Evolutionary conservation across 2,113 vertebrate genomes (phyloP), one percentile per base, ranked within the genome.

Genomic region (Bungarus multicinctus): DNA sequence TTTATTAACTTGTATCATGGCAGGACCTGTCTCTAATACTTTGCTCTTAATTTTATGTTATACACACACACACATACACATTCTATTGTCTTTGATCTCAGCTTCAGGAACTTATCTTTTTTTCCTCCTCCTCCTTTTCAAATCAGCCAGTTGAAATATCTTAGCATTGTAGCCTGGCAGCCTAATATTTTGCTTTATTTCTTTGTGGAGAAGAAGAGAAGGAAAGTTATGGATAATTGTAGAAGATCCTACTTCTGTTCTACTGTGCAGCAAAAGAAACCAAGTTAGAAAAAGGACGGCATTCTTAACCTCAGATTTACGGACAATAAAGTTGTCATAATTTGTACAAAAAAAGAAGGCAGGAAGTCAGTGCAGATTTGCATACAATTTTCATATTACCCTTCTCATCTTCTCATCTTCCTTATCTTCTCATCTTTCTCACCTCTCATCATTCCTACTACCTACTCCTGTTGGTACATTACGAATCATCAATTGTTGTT

Each of bases 81-180:
- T 74, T 45, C 53, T 34, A 27, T 91, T 50, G 58, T 89, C 92
- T 92, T 92, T 89, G 92, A 92, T 89, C 43, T 93, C 23, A 30
- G 88, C 45, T 90, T 90, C 81, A 86, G 88, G 60, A 86, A 85
- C 69, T 53, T 5, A 30, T 58, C 8, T 55, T 50, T 57, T 34
- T 22, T 11, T n/a, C 34, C 54, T 58, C 25, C 58, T 52, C 14
- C 22, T 47, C 39, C 23, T 86, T 86, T 90, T 86, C 74, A 86
- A 52, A 87, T 90, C 88, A 86, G 14, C 22, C 74, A 43, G 45
- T 25, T 64, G 88, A 90, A 90, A 93, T 53, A 57, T 34, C 54
- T 93, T 90, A 60, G 54, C 54, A 23, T 86, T 81, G 30, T 45
- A 5, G 54, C 14, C 4, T 52, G 69, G 30, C 30, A 39, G n/a